Evolutionary conservation across 64 coral and sea anemone species (phyloP).

Genomic region (Montipora capricornis): DNA sequence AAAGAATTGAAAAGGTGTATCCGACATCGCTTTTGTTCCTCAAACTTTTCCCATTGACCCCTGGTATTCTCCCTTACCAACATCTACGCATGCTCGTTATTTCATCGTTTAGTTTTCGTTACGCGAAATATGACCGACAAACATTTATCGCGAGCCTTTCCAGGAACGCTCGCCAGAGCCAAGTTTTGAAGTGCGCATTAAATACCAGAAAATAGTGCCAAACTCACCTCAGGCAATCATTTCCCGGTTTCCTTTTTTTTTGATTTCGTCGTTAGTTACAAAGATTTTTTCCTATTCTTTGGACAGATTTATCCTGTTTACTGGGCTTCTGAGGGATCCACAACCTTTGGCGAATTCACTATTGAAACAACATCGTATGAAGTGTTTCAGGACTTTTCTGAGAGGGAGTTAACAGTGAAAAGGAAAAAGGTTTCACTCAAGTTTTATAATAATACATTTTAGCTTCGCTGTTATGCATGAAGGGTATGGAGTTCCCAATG

Average conservation of each 20-base stretch:
- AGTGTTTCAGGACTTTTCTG: conserved; percentile 17
- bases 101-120: too few species aligned
- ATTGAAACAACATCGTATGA: conserved; percentile 3
- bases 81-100: too few species aligned
- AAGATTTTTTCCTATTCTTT: background rate
- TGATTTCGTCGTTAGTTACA: background rate
- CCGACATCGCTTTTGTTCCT: too few species aligned
- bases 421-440: background rate
- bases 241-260: background rate
- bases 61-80: too few species aligned
- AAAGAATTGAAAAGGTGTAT: too few species aligned
- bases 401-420: background rate
- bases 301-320: background rate
- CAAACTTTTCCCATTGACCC: too few species aligned
- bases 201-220: too few species aligned
- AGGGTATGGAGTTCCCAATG: too few species aligned
- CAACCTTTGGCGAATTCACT: background rate
- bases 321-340: conserved; percentile 3
- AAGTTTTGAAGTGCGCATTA: too few species aligned
- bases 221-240: background rate
- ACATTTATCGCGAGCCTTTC: too few species aligned
- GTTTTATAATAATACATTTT: background rate
- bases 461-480: background rate
- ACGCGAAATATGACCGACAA: too few species aligned
- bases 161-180: too few species aligned